phyloP scores from a whole-genome alignment of 1,140 invertebrate species.

The Lepeophtheirus salmonis region DNA sequence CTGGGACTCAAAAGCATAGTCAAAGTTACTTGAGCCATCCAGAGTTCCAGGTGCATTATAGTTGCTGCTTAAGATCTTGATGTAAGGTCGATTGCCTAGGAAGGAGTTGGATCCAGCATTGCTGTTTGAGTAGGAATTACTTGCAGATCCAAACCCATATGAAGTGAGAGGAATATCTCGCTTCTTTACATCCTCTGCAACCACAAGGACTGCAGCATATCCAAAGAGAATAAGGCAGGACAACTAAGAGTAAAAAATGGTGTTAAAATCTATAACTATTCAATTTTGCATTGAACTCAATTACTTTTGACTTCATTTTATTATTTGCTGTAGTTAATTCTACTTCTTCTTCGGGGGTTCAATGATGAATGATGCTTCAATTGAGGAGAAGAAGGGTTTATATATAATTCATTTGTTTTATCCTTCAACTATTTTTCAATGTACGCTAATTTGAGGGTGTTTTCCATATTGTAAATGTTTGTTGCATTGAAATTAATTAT shows the following conservation, averaged over 20 bases:
- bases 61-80: not conserved
- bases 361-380: not conserved
- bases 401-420: no score
- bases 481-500: no score
- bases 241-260: no score
- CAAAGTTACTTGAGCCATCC: not conserved
- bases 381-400: not conserved
- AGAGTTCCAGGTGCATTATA: slow-evolving; percentile 8
- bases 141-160: not conserved
- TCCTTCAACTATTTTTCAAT: no score
- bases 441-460: no score
- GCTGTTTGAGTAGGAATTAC: not conserved
- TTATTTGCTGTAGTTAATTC: not conserved
- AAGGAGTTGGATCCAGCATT: not conserved
- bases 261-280: no score
- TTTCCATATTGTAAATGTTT: no score
- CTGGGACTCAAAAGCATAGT: slow-evolving; percentile 11
- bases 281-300: no score
- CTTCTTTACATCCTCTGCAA: not conserved
- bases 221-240: no score
- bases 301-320: not conserved
- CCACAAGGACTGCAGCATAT: no score
- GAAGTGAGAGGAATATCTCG: not conserved
- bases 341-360: no score
- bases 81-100: not conserved